Evolutionary conservation across 2,797 vertebrate species (phyloP).

Genomic region (Pangasius larnaudii): DNA sequence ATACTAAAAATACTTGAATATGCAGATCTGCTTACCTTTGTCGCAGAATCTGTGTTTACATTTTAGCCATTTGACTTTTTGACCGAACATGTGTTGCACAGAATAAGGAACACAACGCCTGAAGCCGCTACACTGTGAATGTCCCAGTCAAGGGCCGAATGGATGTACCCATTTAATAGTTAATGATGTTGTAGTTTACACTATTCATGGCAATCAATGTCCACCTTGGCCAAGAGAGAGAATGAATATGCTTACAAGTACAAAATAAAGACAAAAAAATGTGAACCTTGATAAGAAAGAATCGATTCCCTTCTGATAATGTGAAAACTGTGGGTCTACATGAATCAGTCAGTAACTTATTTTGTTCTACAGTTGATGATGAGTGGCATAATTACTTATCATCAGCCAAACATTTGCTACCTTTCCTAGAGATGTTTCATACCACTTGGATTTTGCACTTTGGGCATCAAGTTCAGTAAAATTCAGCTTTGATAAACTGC

Average conservation of each 20-base stretch:
- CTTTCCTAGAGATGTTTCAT: background rate
- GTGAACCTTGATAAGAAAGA: background rate
- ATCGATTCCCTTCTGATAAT: background rate
- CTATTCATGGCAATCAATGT: background rate
- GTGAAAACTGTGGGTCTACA: background rate
- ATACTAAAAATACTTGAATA: conserved; percentile 14
- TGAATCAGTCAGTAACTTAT: background rate
- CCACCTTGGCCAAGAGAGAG: background rate
- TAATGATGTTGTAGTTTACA: background rate
- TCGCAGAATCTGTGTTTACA: background rate
- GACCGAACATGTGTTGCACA: background rate
- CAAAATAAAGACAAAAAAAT: background rate
- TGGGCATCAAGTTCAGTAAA: background rate
- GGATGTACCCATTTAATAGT: background rate
- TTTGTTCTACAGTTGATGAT: background rate
- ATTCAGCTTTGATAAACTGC: background rate
- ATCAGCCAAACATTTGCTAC: no score
- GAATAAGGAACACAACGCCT: background rate
- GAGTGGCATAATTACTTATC: background rate
- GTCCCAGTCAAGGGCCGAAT: background rate
- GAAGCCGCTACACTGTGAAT: background rate
- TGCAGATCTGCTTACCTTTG: background rate
- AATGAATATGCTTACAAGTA: background rate
- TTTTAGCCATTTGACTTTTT: conserved; percentile 5
- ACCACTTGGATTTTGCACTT: background rate